Evolutionary conservation across 2,888 invertebrate species (phyloP).

Genomic region (Reticulitermes lucifugus): DNA sequence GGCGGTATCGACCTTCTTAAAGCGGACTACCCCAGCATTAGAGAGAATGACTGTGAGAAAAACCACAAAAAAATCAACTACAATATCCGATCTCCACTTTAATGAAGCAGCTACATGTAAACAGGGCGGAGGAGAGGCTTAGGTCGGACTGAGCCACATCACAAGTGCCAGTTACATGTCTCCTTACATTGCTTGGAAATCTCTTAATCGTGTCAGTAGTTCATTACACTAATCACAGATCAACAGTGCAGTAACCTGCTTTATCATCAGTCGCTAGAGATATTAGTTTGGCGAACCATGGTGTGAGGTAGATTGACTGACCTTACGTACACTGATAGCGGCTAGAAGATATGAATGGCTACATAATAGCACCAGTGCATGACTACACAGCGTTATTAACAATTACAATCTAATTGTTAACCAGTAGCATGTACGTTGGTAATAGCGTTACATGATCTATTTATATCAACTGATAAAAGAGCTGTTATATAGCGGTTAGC

Average conservation of each 20-base stretch:
- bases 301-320: background rate
- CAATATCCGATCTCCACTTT: too few relatives aligned
- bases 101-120: too few relatives aligned
- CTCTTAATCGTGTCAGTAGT: too few relatives aligned
- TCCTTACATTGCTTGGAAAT: too few relatives aligned
- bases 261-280: background rate
- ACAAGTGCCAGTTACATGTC: too few relatives aligned
- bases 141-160: too few relatives aligned
- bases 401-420: slow-evolving; percentile 27
- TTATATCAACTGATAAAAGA: slow-evolving; percentile 11
- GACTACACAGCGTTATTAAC: slow-evolving; percentile 16
- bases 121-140: too few relatives aligned
- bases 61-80: too few relatives aligned
- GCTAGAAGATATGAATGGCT: slow-evolving; percentile 10
- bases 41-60: too few relatives aligned
- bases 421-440: background rate
- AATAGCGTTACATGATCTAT: background rate
- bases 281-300: background rate
- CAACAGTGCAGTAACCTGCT: slow-evolving; percentile 5
- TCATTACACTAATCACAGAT: background rate
- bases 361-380: slow-evolving; percentile 8
- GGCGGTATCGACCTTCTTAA: too few relatives aligned
- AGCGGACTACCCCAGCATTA: too few relatives aligned
- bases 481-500: background rate
- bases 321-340: background rate